A percentile compares a stretch with the other conserved stretches of the same genome.
Evolutionary conservation across 2,888 invertebrate genomes (phyloP).

Genomic region (Platynereis dumerilii): DNA sequence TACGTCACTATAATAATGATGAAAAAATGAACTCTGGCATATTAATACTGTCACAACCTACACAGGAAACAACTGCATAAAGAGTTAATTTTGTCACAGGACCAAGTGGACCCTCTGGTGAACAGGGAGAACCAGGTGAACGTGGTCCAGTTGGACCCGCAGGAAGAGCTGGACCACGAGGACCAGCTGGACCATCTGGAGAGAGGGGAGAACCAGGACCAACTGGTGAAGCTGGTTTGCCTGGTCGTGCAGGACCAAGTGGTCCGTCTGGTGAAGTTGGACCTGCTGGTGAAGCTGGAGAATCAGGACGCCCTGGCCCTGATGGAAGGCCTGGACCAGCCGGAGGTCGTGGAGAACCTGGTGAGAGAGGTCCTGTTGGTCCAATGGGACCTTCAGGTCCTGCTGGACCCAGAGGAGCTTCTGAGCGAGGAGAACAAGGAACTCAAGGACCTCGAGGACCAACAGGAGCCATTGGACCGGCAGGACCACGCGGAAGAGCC

Average conservation of each 20-base stretch:
- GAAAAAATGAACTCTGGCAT: too few relatives aligned
- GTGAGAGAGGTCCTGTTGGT: conserved; percentile 24
- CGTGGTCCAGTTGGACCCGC: conserved; percentile 5
- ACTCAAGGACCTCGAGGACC: conserved; percentile 21
- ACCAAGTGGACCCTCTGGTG: conserved; percentile 9
- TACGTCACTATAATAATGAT: too few relatives aligned
- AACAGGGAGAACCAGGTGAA: conserved; percentile 10
- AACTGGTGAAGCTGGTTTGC: conserved; percentile 4
- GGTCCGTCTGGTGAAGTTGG: conserved; percentile 30
- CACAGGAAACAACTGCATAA: too few relatives aligned
- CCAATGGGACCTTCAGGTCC: conserved; percentile 10
- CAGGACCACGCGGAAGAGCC: conserved; percentile 16
- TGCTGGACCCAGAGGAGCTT: conserved; percentile 15
- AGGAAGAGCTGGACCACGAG: conserved; percentile 24
- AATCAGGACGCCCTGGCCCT: neutral
- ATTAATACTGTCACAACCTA: too few relatives aligned
- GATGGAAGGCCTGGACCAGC: conserved; percentile 26
- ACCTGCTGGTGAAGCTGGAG: conserved; percentile 25
- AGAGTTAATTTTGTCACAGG: conserved; percentile 17
- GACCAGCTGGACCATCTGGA: conserved; percentile 22
- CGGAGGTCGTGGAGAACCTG: conserved; percentile 22
- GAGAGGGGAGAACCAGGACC: neutral
- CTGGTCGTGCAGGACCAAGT: conserved; percentile 27
- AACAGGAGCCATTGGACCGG: conserved; percentile 14
- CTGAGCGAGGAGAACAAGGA: conserved; percentile 26